These are phyloP conservation scores for Mungos mungo DNA, from an alignment of 2,113 vertebrate genomes.

Conservation along the genomic window DNA sequence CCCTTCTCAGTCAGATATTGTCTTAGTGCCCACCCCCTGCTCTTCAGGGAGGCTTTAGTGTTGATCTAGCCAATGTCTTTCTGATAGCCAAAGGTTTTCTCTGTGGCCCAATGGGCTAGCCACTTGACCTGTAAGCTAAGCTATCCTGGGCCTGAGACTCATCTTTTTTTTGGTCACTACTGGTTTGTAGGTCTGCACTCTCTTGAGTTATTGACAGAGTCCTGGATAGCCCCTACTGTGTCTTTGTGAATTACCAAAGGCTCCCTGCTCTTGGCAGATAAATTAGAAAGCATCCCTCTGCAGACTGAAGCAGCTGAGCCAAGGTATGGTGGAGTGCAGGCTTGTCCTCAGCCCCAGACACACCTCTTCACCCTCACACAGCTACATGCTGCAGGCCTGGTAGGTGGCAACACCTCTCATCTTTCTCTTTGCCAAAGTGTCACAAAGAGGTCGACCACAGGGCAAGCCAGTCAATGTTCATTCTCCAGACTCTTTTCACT, in stretches of 20 bases:
- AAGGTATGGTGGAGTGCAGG: background rate
- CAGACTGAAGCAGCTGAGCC: background rate
- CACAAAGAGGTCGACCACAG: background rate
- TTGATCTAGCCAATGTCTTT: background rate
- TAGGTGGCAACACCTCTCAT: background rate
- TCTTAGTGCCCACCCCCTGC: background rate
- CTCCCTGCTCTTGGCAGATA: background rate
- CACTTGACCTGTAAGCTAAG: background rate
- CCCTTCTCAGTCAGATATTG: background rate
- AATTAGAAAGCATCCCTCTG: background rate
- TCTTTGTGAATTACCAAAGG: background rate
- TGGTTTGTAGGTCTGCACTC: background rate
- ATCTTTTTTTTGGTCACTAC: background rate
- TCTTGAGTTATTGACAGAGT: background rate
- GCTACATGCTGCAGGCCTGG: background rate
- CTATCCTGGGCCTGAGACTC: background rate
- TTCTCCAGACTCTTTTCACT: background rate
- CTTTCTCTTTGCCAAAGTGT: background rate
- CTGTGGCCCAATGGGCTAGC: background rate
- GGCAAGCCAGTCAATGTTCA: background rate
- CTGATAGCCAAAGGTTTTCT: background rate
- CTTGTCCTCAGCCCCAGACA: background rate
- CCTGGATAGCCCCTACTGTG: background rate
- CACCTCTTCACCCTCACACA: accelerated
- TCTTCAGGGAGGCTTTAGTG: background rate